Evolutionary conservation across 2,888 invertebrate genomes (phyloP), one percentile per base, ranked within the genome.

Genomic region (Peribatodes rhomboidaria): DNA sequence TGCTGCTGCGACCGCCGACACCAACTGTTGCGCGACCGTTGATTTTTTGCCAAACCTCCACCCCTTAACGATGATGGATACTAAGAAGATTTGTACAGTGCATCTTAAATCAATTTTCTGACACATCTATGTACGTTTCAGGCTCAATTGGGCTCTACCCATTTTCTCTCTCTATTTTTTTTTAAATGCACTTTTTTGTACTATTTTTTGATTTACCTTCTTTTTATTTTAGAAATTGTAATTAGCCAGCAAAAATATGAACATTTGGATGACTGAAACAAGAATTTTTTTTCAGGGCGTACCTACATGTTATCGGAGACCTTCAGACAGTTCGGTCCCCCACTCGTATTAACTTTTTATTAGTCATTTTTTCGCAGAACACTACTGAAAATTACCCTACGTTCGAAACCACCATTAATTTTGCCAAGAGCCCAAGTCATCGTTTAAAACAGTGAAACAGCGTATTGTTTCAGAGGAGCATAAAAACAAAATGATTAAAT

Each of bases 11-110:
- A 65, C 68, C 67, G 59, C 64, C 85, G 74, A 80, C 77, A 82
- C 92, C 92, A 93, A 92, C 92, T 92, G 92, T 92, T 92, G 90
- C 90, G 81, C 90, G 90, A 89, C 92, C 90, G 93, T 92, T 92
- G 89, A 88, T 90, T 92, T 92, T 91, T 92, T 88, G 85, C 86
- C 83, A 85, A 83, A 75, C 69, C 66, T 65, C 58, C 64, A 75
- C 49, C 35, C 84, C 85, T 46, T 18, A 49, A 47, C 33, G 49
- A 58, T 65, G 55, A 65, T 58, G 47, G 46, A 58, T 58, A 58
- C 54, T 42, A 60, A 56, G 83, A 85, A 89, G 89, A 89, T 89
- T 88, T 87, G 89, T 88, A 83, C 86, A 80, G 13, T 3, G 55
- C 50, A 52, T 35, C 39, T 62, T 55, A 44, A 65, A 68, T 53